phyloP scores from a whole-genome alignment of 2,113 vertebrate species.

The Phrynosoma blainvillii region DNA sequence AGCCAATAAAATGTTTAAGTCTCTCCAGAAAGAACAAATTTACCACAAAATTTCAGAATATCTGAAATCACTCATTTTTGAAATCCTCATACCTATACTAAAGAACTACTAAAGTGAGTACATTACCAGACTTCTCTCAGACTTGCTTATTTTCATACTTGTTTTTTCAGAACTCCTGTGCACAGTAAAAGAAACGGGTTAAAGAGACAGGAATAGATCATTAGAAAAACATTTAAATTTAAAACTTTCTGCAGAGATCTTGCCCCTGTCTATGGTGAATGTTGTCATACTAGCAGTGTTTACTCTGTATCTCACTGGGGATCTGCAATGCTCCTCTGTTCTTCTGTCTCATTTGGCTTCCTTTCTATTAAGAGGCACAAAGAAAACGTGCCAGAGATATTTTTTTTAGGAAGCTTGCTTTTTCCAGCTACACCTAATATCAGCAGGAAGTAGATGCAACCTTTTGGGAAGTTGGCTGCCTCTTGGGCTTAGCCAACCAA shows the following conservation, averaged over 20 bases:
- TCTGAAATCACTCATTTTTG: background rate
- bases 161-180: background rate
- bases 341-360: no score
- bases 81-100: background rate
- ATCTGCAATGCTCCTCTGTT: background rate
- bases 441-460: no score
- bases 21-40: background rate
- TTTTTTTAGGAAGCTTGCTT: no score
- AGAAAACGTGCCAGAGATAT: no score
- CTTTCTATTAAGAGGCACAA: no score
- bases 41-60: background rate
- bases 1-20: background rate
- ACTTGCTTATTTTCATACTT: background rate
- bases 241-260: no score
- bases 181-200: background rate
- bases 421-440: no score
- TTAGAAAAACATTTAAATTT: no score
- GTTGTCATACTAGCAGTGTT: no score
- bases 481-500: no score
- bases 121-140: slow-evolving; percentile 14
- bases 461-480: no score
- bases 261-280: no score
- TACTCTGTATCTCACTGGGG: background rate
- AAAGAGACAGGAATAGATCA: background rate
- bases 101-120: background rate